Conservation (phyloP, 1,140 invertebrate species). For the Drosophila athabasca region DNA sequence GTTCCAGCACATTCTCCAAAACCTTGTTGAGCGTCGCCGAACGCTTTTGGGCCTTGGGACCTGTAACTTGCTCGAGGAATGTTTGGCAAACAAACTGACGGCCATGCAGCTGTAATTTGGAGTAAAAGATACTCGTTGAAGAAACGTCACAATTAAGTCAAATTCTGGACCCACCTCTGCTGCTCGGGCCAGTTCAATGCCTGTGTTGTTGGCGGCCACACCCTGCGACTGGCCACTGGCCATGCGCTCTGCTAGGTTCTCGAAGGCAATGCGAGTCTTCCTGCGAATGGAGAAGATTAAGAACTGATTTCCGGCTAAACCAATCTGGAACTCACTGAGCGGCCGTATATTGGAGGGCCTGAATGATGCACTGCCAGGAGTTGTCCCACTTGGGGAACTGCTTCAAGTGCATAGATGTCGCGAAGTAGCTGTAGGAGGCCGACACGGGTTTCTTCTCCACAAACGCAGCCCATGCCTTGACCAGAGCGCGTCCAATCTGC, state of each 20-base stretch:
- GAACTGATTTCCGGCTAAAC: neutral
- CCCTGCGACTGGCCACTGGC: conserved; percentile 87
- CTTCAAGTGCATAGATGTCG: conserved; percentile 69
- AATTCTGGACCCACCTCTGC: conserved; percentile 85
- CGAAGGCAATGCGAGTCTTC: conserved; percentile 88
- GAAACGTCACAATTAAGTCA: neutral
- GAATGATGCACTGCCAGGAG: conserved; percentile 86
- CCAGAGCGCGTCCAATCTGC: conserved; percentile 93
- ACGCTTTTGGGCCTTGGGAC: conserved; percentile 76
- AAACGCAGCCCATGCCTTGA: conserved; percentile 89
- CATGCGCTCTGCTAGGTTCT: conserved; percentile 88
- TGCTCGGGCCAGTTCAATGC: conserved; percentile 90
- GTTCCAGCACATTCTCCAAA: conserved; percentile 88
- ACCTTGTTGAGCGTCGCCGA: conserved; percentile 85
- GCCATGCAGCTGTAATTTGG: conserved; percentile 86
- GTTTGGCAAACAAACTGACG: conserved; percentile 89
- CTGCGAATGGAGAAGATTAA: conserved; percentile 83
- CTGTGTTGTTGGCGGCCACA: conserved; percentile 93
- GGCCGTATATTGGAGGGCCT: conserved; percentile 88
- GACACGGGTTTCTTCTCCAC: conserved; percentile 85
- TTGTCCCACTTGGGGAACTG: conserved; percentile 86
- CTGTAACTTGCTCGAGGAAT: conserved; percentile 85
- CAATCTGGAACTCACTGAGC: conserved; percentile 86
- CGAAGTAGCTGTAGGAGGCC: conserved; percentile 88
- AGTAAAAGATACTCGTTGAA: neutral